Conservation (phyloP, 2,113 vertebrate genomes). For the Dendropsophus ebraccatus region DNA sequence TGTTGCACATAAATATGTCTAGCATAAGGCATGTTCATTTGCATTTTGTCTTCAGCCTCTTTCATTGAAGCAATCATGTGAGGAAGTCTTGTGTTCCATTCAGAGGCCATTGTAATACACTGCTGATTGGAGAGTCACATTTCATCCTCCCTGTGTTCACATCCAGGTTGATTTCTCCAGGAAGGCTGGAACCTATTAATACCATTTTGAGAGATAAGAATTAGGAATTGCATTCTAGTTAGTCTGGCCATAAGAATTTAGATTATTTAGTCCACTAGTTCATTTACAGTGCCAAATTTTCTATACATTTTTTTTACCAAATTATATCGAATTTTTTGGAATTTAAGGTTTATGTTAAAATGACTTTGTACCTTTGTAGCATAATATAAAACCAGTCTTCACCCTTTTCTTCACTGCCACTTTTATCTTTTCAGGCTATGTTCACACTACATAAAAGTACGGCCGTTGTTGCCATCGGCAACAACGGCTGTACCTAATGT, state of each 20-base stretch:
- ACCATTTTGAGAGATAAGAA: slow-evolving; percentile 36
- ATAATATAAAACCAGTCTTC: too few relatives aligned
- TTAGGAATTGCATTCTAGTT: slow-evolving; percentile 27
- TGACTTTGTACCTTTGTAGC: not conserved
- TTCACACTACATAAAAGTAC: too few relatives aligned
- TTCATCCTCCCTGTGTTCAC: slow-evolving; percentile 14
- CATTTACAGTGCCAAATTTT: too few relatives aligned
- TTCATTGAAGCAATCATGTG: slow-evolving; percentile 40
- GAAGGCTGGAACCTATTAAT: slow-evolving; percentile 46
- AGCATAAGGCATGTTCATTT: slow-evolving; percentile 52
- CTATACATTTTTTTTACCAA: not conserved
- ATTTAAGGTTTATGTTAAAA: not conserved
- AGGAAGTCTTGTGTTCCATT: slow-evolving; percentile 45
- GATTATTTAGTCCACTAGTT: too few relatives aligned
- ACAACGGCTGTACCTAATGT: too few relatives aligned
- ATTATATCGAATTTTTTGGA: too few relatives aligned
- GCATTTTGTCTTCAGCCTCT: slow-evolving; percentile 48
- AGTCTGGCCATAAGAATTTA: not conserved
- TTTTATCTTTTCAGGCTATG: too few relatives aligned
- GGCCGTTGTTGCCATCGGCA: too few relatives aligned
- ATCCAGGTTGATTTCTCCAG: slow-evolving; percentile 18
- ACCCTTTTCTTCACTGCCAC: too few relatives aligned
- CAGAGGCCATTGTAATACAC: slow-evolving; percentile 38
- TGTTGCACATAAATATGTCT: slow-evolving; percentile 49
- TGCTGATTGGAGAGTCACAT: slow-evolving; percentile 41